Evolutionary conservation across 2,797 vertebrate genomes (phyloP).

Genomic region (Echeneis naucrates): DNA sequence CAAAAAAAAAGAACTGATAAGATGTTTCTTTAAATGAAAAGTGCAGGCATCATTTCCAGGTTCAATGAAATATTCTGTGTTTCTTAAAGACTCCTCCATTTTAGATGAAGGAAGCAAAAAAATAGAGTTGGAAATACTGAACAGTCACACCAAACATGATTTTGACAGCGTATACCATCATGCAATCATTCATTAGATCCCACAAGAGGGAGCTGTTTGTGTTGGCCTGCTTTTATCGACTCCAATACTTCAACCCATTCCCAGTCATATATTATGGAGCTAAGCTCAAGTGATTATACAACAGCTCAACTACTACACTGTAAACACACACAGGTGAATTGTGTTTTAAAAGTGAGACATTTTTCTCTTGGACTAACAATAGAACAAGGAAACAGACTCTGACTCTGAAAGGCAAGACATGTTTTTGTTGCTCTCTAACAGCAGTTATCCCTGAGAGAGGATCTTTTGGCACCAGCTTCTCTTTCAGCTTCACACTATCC

Average conservation of each 20-base stretch:
- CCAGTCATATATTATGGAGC: constrained; percentile 24
- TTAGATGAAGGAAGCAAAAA: neutral
- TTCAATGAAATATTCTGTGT: neutral
- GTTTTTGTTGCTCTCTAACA: constrained; percentile 60
- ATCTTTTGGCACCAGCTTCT: constrained; percentile 62
- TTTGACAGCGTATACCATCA: neutral
- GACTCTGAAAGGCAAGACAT: constrained; percentile 55
- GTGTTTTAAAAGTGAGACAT: neutral
- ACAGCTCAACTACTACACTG: constrained; percentile 17
- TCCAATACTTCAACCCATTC: neutral
- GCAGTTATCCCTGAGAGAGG: constrained; percentile 61
- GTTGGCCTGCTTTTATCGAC: constrained; percentile 12
- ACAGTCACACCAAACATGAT: neutral
- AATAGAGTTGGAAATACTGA: neutral
- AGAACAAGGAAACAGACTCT: constrained; percentile 46
- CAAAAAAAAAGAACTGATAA: neutral
- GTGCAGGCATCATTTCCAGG: neutral
- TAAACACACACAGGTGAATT: constrained; percentile 16
- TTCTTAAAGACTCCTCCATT: neutral
- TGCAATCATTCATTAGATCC: constrained; percentile 18
- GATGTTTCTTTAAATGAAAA: neutral
- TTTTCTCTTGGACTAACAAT: constrained; percentile 26
- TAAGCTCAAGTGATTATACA: constrained; percentile 2
- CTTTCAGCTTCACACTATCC: constrained; percentile 60
- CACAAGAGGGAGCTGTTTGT: constrained; percentile 49